Evolutionary conservation across 2,113 vertebrate genomes (phyloP).

Genomic region (Nerophis lumbriciformis): DNA sequence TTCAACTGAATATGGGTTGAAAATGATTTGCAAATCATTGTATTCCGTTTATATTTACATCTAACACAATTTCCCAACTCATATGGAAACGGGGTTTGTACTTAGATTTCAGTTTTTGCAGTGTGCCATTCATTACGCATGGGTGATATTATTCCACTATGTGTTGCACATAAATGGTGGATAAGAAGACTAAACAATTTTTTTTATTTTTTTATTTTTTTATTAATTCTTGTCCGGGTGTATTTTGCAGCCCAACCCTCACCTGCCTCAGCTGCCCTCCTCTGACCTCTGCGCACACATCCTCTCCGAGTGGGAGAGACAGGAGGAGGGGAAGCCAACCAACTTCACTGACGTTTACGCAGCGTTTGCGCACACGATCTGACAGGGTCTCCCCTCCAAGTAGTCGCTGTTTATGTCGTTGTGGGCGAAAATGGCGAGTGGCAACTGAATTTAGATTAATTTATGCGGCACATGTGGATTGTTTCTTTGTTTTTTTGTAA

Average conservation of each 20-base stretch:
- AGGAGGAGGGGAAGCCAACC: conserved; percentile 21
- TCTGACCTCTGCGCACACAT: conserved; percentile 45
- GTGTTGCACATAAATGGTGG: too few species aligned
- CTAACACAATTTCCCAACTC: too few species aligned
- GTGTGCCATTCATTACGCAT: too few species aligned
- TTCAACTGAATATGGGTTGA: too few species aligned
- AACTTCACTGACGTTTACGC: neutral
- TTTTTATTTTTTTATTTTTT: neutral
- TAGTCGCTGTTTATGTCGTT: neutral
- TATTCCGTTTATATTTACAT: too few species aligned
- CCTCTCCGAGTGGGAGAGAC: conserved; percentile 42
- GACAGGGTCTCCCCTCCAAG: neutral
- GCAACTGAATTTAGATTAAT: conserved; percentile 8
- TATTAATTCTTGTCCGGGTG: neutral
- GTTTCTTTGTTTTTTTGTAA: neutral
- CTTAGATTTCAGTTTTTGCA: too few species aligned
- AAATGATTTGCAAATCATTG: too few species aligned
- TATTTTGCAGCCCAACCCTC: conserved; percentile 50
- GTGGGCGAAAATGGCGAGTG: neutral
- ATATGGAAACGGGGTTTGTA: too few species aligned
- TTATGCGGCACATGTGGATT: neutral
- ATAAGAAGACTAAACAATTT: too few species aligned
- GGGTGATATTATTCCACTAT: too few species aligned
- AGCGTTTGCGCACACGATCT: conserved; percentile 3
- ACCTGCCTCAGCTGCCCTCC: conserved; percentile 59